A percentile compares a stretch with the other conserved stretches of the same genome.
phyloP scores from a whole-genome alignment of 2,888 invertebrate species.

The Geophilus truncorum region DNA sequence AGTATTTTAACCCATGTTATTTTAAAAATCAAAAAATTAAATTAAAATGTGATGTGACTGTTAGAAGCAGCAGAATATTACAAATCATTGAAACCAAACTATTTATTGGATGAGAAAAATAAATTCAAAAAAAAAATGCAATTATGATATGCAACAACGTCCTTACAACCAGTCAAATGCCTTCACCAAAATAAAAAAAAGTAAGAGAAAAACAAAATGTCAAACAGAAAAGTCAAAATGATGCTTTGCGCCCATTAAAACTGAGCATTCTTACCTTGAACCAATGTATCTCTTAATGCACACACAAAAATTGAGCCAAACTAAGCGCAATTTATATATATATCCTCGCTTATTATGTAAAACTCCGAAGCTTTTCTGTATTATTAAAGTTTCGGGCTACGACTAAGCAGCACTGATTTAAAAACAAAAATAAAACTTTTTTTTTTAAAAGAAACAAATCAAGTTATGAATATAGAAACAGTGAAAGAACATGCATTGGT shows the following conservation, averaged over 20 bases:
- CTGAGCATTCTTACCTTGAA: constrained; percentile 33
- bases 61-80: background rate
- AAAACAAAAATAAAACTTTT: background rate
- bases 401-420: background rate
- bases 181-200: background rate
- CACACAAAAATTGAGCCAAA: background rate
- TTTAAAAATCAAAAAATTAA: background rate
- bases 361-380: too few species aligned
- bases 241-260: constrained; percentile 8
- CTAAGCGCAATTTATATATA: constrained; percentile 8
- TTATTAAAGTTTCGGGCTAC: background rate
- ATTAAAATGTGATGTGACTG: background rate
- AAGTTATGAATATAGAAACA: background rate
- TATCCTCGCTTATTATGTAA: background rate
- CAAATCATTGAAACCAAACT: background rate
- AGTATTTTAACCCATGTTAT: background rate
- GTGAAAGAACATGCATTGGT: background rate
- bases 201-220: background rate
- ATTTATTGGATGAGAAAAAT: background rate
- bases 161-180: background rate
- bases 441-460: background rate
- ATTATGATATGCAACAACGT: background rate
- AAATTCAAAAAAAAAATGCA: background rate
- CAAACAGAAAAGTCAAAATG: background rate
- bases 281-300: constrained; percentile 34